phyloP scores from a whole-genome alignment of 1,140 invertebrate genomes.

The Bombus waltoni region DNA sequence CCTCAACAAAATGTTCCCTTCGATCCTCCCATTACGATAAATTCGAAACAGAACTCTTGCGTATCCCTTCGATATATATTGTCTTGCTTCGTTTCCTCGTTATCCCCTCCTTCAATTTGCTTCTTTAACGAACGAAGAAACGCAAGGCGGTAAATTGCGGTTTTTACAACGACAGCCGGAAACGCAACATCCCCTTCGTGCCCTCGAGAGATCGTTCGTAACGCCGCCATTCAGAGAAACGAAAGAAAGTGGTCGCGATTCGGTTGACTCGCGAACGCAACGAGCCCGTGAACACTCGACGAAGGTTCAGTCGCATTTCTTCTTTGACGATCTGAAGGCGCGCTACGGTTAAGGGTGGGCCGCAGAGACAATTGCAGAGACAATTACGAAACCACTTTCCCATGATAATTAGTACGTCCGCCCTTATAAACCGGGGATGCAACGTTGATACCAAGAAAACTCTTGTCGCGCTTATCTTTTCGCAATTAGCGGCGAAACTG shows the following conservation, averaged over 20 bases:
- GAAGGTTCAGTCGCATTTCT: neutral
- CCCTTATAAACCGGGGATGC: neutral
- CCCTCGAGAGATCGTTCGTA: neutral
- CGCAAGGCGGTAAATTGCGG: neutral
- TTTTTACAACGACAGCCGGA: neutral
- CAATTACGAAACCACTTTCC: constrained; percentile 17
- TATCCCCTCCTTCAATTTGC: neutral
- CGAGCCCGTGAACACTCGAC: neutral
- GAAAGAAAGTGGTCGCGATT: constrained; percentile 14
- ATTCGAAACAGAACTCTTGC: neutral
- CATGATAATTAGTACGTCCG: constrained; percentile 1
- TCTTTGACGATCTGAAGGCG: constrained; percentile 3
- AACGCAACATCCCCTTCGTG: neutral
- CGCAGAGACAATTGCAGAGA: neutral
- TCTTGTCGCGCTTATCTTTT: neutral
- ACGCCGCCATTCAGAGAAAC: neutral
- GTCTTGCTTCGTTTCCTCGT: neutral
- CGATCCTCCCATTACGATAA: neutral
- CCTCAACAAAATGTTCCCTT: too few species aligned
- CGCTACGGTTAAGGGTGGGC: neutral
- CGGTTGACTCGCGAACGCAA: constrained; percentile 3
- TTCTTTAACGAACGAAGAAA: constrained; percentile 6
- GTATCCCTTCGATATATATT: neutral
- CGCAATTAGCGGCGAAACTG: neutral
- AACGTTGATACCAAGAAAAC: neutral